Base-by-base conservation (phyloP, 2,113 vertebrate species). In the Sander lucioperca region DNA sequence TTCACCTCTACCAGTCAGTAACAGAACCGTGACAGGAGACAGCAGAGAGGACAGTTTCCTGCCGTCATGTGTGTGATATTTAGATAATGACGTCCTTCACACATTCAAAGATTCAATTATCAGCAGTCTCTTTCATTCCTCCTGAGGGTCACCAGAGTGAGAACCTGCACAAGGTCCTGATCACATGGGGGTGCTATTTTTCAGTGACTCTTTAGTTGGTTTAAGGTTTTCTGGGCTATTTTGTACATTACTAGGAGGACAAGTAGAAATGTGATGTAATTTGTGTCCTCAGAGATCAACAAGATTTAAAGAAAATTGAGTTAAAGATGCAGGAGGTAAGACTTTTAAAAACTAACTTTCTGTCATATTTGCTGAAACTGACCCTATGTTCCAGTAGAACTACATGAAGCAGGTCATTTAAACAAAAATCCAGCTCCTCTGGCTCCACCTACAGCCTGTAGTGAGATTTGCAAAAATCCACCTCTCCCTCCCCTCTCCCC, bases 21-120 rank as follows among this genome's bases (percentile, higher is more conserved):
- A 68, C 45, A 71, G 27, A 48, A 51, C 65, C 12, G 48, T 30
- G 25, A 30, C 33, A 79, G 4, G 65, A 39, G 6, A 74, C 59
- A 47, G 30, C 74, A 19, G 79, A 68, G 66, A 82, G 90, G 85
- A 62, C 85, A 72, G 62, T 43, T 23, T 57, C 7, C 69, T 79
- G 77, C 79, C 12, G 23, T 48, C 61, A 74, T 30, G 54, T 74
- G 48, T 13, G 59, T 77, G 58, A 77, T 84, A 85, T 81, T 74
- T 53, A 65, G 74, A 74, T 57, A 72, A 79, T 74, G n/a, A 66
- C 13, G 51, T 80, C 84, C 82, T 85, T 83, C 86, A 79, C 45
- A 45, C 59, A 36, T 56, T 62, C 53, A 70, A 54, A 62, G 69
- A 83, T 72, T 77, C 48, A 48, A 57, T 85, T 81, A 88, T 74